Base-by-base conservation (phyloP, 2,888 invertebrate genomes). In the Schizotus pectinicornis region DNA sequence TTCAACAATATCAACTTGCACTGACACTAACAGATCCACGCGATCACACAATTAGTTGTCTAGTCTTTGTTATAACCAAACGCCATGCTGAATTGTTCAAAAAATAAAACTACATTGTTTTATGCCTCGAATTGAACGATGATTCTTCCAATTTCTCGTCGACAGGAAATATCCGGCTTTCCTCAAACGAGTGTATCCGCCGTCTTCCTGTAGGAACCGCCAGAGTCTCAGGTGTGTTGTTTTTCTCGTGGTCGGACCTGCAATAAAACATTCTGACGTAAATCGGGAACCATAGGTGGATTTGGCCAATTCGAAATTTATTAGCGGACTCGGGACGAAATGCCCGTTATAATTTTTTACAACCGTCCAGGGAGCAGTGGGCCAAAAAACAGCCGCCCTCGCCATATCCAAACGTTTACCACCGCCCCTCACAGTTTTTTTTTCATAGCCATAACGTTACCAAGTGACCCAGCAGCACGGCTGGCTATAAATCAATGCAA, bases 161-260 rank as follows among this genome's bases (percentile, higher is more conserved):
- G 34, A 52, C 48, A 8, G 45, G 11, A 11, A 34, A 39, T 34
- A 53, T 31, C 30, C 69, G 61, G 56, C 61, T 63, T 54, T 64
- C 69, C 59, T 78, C 78, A 62, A 75, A 78, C 3, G 77, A 78
- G 53, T 74, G 72, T 30, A 79, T 65, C 60, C 79, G 68, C 59
- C 72, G 69, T 35, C 79, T 62, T 42, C 67, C 69, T 13, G 66
- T 63, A 9, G 75, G 74, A 48, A 75, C 69, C 7, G 72, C 63
- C 36, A 74, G 52, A n/a, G 68, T 68, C 49, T 70, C 73, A 9
- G 63, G 67, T 12, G 66, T 68, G 52, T 54, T 58, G 36, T 70
- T 69, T 42, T 65, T 65, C 38, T 71, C 67, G 48, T 60, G 62
- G 37, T 71, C 72, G n/a, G 70, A 67, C 58, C 74, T 74, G 67